Evolutionary conservation across 2,113 vertebrate genomes (phyloP).

Genomic region (Gnathonemus echidnorhynchus): DNA sequence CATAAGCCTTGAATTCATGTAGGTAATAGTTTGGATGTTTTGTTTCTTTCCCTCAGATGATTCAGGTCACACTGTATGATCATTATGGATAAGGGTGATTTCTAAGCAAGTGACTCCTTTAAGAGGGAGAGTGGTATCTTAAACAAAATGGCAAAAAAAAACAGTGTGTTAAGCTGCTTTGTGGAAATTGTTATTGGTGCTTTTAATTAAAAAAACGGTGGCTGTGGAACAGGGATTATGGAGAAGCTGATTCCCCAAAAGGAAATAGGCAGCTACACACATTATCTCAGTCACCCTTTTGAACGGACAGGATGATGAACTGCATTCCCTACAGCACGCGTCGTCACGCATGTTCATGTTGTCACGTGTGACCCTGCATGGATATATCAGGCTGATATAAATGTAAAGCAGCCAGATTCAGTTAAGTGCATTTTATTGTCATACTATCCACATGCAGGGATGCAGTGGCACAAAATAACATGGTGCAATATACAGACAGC

Average conservation of each 20-base stretch:
- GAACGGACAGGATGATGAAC: background rate
- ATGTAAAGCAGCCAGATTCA: background rate
- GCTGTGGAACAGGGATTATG: background rate
- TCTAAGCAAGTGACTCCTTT: background rate
- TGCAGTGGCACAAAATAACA: background rate
- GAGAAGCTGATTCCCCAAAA: background rate
- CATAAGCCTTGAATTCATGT: background rate
- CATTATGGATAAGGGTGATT: background rate
- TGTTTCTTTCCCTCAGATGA: background rate
- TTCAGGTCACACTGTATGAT: background rate
- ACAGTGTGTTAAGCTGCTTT: background rate
- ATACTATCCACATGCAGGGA: background rate
- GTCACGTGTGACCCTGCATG: background rate
- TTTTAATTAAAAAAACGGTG: background rate
- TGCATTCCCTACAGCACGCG: background rate
- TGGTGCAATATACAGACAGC: background rate
- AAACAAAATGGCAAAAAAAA: background rate
- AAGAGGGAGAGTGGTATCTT: background rate
- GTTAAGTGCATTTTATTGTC: background rate
- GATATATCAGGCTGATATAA: background rate
- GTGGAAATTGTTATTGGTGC: background rate
- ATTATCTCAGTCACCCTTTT: background rate
- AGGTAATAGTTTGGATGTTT: background rate
- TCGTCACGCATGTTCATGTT: background rate
- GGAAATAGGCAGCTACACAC: too few relatives aligned